These are phyloP conservation scores for Pelosia muscerda DNA, from an alignment of 2,888 invertebrate genomes.

Conservation along the genomic window DNA sequence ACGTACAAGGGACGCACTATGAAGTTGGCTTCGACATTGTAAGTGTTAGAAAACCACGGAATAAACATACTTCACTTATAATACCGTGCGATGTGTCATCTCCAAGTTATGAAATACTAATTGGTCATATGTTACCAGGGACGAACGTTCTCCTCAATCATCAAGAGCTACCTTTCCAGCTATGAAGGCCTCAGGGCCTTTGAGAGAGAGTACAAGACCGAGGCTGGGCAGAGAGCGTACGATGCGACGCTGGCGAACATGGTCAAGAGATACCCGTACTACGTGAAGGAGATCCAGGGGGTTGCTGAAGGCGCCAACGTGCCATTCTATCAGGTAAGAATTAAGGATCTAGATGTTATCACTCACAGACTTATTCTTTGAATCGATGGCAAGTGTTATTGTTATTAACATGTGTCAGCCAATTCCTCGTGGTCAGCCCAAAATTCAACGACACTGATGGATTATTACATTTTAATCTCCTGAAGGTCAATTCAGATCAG, in stretches of 20 bases:
- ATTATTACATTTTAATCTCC: no score
- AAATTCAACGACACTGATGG: no score
- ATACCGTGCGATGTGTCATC: no score
- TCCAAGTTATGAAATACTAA: no score
- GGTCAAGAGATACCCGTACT: constrained; percentile 91
- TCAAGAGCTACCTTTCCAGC: constrained; percentile 89
- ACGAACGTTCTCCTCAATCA: constrained; percentile 91
- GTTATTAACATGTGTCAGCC: no score
- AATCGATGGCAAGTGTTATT: no score
- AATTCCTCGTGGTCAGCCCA: no score
- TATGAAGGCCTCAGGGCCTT: constrained; percentile 89
- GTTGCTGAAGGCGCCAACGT: constrained; percentile 95
- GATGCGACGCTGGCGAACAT: constrained; percentile 91
- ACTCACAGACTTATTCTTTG: no score
- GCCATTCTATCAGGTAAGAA: constrained; percentile 90
- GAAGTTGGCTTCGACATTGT: constrained; percentile 96
- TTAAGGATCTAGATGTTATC: not conserved
- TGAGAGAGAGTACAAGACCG: constrained; percentile 90
- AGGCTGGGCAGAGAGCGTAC: constrained; percentile 90
- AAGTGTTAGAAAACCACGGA: constrained; percentile 70
- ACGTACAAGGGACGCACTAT: constrained; percentile 93
- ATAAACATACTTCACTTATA: no score
- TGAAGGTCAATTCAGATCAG: no score
- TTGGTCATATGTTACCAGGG: constrained; percentile 86
- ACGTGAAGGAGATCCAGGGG: constrained; percentile 93